A percentile compares a stretch with the other conserved stretches of the same genome.
Evolutionary conservation across 2,888 invertebrate species (phyloP).

Genomic region (Parnassius smintheus): DNA sequence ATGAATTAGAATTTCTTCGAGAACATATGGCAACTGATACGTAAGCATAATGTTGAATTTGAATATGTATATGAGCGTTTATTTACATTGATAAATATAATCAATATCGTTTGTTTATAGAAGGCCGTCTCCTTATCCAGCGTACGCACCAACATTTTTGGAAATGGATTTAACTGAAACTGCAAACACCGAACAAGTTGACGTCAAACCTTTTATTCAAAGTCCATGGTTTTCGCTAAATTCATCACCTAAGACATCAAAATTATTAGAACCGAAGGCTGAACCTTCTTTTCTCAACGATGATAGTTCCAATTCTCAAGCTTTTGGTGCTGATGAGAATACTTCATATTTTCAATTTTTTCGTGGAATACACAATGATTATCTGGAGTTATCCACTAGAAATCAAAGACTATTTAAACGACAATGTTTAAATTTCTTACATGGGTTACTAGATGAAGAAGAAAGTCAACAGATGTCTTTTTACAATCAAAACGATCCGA

Average conservation of each 20-base stretch:
- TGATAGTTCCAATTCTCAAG: constrained; percentile 46
- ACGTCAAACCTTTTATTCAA: constrained; percentile 43
- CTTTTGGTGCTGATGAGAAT: constrained; percentile 61
- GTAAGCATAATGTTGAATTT: constrained; percentile 41
- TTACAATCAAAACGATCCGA: constrained; percentile 10
- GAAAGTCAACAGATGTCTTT: constrained; percentile 36
- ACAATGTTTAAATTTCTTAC: constrained; percentile 57
- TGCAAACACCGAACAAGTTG: constrained; percentile 33
- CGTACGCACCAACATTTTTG: constrained; percentile 45
- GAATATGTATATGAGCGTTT: not conserved
- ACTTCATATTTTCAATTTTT: constrained; percentile 71
- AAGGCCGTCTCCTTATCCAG: constrained; percentile 47
- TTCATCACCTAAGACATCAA: constrained; percentile 17
- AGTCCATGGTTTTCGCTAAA: constrained; percentile 41
- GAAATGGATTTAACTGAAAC: constrained; percentile 39
- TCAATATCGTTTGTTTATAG: constrained; percentile 34
- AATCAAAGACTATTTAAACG: constrained; percentile 61
- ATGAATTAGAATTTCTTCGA: constrained; percentile 69
- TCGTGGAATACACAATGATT: constrained; percentile 64
- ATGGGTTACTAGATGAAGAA: constrained; percentile 61
- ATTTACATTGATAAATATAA: not conserved
- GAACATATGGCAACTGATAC: constrained; percentile 76
- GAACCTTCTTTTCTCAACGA: constrained; percentile 37
- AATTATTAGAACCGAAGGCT: constrained; percentile 27
- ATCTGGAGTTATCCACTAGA: constrained; percentile 51